phyloP scores from a whole-genome alignment of 1,140 invertebrate genomes.

The Papilio xuthus region DNA sequence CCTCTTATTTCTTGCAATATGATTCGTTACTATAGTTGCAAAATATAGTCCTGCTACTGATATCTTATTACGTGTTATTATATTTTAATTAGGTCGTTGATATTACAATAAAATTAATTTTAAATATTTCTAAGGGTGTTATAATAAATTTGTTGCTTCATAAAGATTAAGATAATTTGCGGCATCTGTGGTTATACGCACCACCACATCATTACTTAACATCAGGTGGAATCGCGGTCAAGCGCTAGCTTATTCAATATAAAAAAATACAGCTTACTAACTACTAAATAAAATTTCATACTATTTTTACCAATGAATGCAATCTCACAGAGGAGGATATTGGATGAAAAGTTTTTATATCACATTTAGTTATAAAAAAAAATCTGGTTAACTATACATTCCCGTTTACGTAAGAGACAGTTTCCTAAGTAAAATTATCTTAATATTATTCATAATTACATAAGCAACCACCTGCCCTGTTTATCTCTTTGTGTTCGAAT shows the following conservation, averaged over 20 bases:
- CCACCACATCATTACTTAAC: no score
- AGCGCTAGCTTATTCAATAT: no score
- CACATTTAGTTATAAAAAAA: no score
- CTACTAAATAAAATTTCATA: not conserved
- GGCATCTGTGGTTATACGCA: not conserved
- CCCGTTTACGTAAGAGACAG: constrained; percentile 2
- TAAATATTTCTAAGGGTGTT: not conserved
- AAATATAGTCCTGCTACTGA: not conserved
- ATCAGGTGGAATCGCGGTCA: no score
- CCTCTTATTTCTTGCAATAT: not conserved
- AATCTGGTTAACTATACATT: not conserved
- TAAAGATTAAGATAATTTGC: not conserved
- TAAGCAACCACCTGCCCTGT: not conserved
- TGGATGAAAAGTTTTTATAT: no score
- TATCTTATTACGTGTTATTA: not conserved
- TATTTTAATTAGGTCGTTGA: not conserved
- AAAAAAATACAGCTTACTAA: not conserved
- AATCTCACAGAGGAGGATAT: not conserved
- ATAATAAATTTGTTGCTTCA: not conserved
- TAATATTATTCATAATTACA: not conserved
- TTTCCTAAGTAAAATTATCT: not conserved
- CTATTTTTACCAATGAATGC: not conserved
- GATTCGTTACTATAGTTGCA: not conserved
- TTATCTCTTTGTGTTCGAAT: constrained; percentile 23
- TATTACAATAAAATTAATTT: not conserved